phyloP scores from a whole-genome alignment of 2,888 invertebrate genomes.

The Troglohyphantes excavatus region DNA sequence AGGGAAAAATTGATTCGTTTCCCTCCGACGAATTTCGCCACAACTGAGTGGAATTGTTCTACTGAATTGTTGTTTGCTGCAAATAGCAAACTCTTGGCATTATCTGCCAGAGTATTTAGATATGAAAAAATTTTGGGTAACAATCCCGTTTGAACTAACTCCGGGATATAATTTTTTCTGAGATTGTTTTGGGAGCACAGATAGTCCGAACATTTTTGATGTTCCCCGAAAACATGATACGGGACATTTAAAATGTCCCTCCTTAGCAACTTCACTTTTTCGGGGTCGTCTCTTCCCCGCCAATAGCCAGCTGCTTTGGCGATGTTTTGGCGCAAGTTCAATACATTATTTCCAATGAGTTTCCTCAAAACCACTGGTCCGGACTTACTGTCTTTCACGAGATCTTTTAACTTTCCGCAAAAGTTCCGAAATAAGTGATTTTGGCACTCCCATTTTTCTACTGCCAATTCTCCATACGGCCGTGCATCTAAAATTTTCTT shows the following conservation, averaged over 20 bases:
- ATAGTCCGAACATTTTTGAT: not conserved
- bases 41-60: constrained; percentile 19
- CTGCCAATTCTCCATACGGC: constrained; percentile 45
- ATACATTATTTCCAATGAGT: not conserved
- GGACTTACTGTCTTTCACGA: constrained; percentile 6
- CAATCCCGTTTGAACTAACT: not conserved
- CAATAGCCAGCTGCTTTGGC: not conserved
- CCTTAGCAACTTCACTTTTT: not conserved
- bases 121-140: not conserved
- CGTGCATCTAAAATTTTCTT: constrained; percentile 55
- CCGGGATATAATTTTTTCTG: not conserved
- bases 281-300: not conserved
- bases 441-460: constrained; percentile 79
- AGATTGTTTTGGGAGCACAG: not conserved
- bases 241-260: not conserved
- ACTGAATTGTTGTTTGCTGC: constrained; percentile 28
- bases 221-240: not conserved
- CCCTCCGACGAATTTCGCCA: constrained; percentile 15
- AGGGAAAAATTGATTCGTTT: constrained; percentile 16
- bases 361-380: not conserved
- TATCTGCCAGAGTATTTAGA: not conserved
- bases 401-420: constrained; percentile 28
- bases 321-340: not conserved
- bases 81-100: not conserved
- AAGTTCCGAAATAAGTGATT: constrained; percentile 75